These are phyloP conservation scores for Corynorhinus townsendii DNA, from an alignment of 2,113 vertebrate species.

Conservation along the genomic window DNA sequence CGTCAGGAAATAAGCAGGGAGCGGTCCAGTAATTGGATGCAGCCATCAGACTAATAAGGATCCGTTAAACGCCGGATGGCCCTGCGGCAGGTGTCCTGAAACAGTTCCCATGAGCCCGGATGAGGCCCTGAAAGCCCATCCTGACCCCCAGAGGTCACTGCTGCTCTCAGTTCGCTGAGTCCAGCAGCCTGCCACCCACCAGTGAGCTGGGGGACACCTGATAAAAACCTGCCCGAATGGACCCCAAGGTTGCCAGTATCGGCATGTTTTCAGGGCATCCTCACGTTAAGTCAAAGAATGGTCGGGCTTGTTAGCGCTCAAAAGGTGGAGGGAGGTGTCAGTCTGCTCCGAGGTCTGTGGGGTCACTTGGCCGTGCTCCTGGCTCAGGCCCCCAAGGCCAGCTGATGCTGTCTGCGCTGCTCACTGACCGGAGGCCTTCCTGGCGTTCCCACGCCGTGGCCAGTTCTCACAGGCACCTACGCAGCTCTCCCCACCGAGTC, in stretches of 20 bases:
- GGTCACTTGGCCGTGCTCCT: not conserved
- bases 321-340: not conserved
- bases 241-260: not conserved
- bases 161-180: not conserved
- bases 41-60: not conserved
- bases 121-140: not conserved
- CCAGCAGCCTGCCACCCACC: not conserved
- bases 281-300: not conserved
- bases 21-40: not conserved
- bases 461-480: not conserved
- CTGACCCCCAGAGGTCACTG: not conserved
- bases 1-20: not conserved
- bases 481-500: not conserved
- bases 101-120: not conserved
- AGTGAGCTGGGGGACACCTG: not conserved
- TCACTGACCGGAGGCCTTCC: accelerated
- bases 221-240: not conserved
- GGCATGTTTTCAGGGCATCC: not conserved
- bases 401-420: accelerated
- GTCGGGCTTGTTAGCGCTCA: not conserved
- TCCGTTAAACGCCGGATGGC: not conserved
- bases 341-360: not conserved
- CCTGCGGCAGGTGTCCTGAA: not conserved
- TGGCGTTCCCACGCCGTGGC: not conserved
- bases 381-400: not conserved